Base-by-base conservation (phyloP, 2,888 invertebrate species). In the Caenorhabditis sp. region DNA sequence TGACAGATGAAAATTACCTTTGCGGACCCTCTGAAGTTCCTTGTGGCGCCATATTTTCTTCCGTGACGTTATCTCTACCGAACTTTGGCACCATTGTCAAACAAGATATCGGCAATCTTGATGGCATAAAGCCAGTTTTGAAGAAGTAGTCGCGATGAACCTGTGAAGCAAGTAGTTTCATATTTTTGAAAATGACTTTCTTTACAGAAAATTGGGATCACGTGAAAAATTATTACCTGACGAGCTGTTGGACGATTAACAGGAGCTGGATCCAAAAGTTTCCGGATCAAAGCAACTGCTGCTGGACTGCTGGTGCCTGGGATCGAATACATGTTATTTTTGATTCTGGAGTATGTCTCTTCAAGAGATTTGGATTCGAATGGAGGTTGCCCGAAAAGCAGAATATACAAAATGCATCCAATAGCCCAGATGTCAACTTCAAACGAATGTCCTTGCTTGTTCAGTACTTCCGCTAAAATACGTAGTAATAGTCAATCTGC, bases 371-470 rank as follows among this genome's bases (percentile, higher is more conserved):
- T 92, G 0, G 99, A 97, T 90, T 99, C 99, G 89, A 99, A 99
- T 3, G 99, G 99, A 23, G 99, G 99, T 87, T 94, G 94, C 17
- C 99, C 99, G 63, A 96, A 93, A 5, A 99, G 91, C 80, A 99
- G 90, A 0, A 99, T 99, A 89, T 95, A 99, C 14, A 88, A 77
- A 62, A 88, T 88, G 61, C 88, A 88, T 27, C 90, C 99, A 87
- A 99, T 92, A 36, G 97, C 97, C 99, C 99, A 99, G 77, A 97
- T 92, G 89, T 99, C 99, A 10, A 97, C 99, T 91, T 97, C 97
- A 88, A 93, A 99, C 52, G 97, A 96, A 89, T 99, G 99, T 0
- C 99, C 99, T 88, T 93, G 93, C 89, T 97, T 99, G 58, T 92
- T 93, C 83, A 99, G 90, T 85, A 99, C 95, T 90, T 99, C 99